These are phyloP conservation scores for Antidorcas marsupialis DNA, from an alignment of 2,113 vertebrate species.

Conservation along the genomic window DNA sequence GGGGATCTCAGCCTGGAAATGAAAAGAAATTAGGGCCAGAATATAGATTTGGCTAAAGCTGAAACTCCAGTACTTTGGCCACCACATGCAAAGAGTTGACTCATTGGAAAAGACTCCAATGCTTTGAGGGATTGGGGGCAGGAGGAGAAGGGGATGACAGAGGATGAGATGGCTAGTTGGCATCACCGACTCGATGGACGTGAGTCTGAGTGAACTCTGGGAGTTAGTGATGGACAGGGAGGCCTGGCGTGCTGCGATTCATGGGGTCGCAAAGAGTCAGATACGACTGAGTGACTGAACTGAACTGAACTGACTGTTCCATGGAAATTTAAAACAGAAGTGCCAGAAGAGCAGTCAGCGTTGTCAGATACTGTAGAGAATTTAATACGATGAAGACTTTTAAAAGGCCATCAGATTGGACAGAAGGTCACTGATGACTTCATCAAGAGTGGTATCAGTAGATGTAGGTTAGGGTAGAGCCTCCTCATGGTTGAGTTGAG, in stretches of 20 bases:
- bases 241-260: not conserved
- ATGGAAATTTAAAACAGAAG: not conserved
- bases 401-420: not conserved
- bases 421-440: not conserved
- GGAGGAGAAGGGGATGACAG: no score
- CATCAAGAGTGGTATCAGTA: not conserved
- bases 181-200: no score
- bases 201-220: no score
- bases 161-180: no score
- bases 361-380: not conserved
- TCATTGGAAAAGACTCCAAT: no score
- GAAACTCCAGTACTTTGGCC: no score
- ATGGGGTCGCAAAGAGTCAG: rapidly evolving
- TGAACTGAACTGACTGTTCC: not conserved
- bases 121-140: no score
- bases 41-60: not conserved
- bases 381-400: not conserved
- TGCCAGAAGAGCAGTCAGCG: not conserved
- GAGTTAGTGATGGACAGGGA: no score
- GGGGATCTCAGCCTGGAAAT: not conserved
- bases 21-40: not conserved
- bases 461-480: not conserved
- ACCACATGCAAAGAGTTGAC: no score
- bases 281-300: not conserved
- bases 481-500: not conserved